A percentile compares a stretch with the other conserved stretches of the same genome.
phyloP scores from a whole-genome alignment of 2,797 vertebrate genomes.

The Heteromormyrus szaboi region DNA sequence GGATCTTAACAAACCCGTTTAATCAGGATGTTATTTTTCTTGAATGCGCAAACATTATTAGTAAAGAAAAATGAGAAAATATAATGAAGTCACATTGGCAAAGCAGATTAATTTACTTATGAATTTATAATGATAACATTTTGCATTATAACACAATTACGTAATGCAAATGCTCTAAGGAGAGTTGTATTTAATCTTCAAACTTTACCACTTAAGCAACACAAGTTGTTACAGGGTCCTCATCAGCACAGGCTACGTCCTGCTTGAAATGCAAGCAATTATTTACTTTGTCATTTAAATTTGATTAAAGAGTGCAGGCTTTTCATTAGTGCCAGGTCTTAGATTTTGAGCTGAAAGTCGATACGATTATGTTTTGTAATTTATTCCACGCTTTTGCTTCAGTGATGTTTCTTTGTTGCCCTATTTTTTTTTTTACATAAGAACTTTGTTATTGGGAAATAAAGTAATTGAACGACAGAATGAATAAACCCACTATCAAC shows the following conservation, averaged over 20 bases:
- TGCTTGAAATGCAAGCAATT: neutral
- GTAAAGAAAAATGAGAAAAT: neutral
- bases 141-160: neutral
- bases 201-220: neutral
- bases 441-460: too few relatives aligned
- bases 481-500: neutral
- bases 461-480: neutral
- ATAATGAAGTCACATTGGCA: constrained; percentile 3
- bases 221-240: neutral
- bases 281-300: neutral
- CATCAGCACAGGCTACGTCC: neutral
- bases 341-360: neutral
- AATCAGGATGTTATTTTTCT: neutral
- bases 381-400: neutral
- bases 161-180: neutral
- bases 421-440: too few relatives aligned
- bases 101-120: constrained; percentile 3
- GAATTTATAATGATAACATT: neutral
- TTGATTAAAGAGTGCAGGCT: neutral
- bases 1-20: neutral
- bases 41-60: neutral
- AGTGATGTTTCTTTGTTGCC: neutral
- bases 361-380: neutral
- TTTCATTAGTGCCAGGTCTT: neutral
- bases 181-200: neutral